Base-by-base conservation (phyloP, 2,888 invertebrate genomes). In the Stenurella melanura region DNA sequence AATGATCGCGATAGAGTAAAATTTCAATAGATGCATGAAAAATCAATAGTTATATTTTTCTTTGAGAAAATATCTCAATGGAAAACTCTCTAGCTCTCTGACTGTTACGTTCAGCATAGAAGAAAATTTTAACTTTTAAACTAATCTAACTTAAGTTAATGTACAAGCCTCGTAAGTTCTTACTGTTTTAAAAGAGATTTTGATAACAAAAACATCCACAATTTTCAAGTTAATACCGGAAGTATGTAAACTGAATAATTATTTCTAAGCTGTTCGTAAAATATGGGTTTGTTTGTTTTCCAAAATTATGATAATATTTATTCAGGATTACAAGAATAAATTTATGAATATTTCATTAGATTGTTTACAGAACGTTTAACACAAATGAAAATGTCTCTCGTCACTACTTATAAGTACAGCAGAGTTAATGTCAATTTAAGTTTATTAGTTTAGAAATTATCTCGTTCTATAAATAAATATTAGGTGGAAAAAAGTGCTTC, bases 271-370 rank as follows among this genome's bases (percentile, higher is more conserved):
- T 42, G 42, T 4, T 38, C 38, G 11, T 38, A 11, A 38, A 38
- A 38, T 38, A 42, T 12, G 42, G 11, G 12, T 42, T 42, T 42
- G 42, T 42, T 42, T 42, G 42, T 42, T 42, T 42, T 12, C 15
- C 42, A 42, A 42, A 15, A 15, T 42, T 42, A 42, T 42, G 42
- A 42, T 42, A 42, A 42, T 42, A 42, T 42, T 42, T 42, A 42
- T 42, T 42, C 42, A 42, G 42, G 42, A 50, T 50, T 50, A n/a
- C 50, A 50, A n/a, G 50, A 50, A 50, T 50, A 50, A 42, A 15
- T 50, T n/a, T 50, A 50, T 50, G 50, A 50, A 50, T 50, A 50
- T n/a, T 50, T 50, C 15, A 50, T 50, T 17, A 50, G 12, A n/a
- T n/a, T 50, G 50, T 50, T 50, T 50, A n/a, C n/a, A n/a, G 15